phyloP scores from a whole-genome alignment of 2,797 vertebrate species.

The Oreochromis grahami region DNA sequence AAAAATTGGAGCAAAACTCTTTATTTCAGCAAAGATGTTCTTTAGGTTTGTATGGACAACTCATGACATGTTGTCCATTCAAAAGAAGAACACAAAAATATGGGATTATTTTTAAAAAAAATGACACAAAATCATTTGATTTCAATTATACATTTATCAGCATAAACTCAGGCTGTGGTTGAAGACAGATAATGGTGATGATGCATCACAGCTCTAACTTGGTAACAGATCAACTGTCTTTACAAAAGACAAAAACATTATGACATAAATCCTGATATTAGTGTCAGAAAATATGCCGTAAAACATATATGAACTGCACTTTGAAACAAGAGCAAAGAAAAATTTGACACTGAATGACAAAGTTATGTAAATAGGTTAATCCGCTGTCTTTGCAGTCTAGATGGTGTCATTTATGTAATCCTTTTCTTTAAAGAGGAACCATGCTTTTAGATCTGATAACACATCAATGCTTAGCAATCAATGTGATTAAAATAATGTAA shows the following conservation, averaged over 20 bases:
- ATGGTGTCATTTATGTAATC: neutral
- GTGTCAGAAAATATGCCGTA: neutral
- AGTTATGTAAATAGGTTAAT: neutral
- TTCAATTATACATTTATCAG: neutral
- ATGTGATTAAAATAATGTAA: neutral
- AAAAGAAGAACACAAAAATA: neutral
- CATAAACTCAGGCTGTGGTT: neutral
- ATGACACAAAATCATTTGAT: neutral
- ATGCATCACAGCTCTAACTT: slow-evolving; percentile 32
- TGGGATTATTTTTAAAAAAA: neutral
- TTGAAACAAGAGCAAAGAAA: neutral
- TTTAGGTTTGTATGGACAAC: neutral
- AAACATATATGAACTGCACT: neutral
- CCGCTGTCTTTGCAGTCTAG: neutral
- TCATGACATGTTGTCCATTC: neutral
- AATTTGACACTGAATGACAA: no score
- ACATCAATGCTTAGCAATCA: neutral
- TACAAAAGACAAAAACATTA: slow-evolving; percentile 13
- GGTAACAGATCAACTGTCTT: slow-evolving; percentile 17
- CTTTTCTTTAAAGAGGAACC: neutral
- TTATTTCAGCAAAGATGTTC: neutral
- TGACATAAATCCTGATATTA: neutral
- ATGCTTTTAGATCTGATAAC: neutral
- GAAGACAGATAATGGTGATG: neutral
- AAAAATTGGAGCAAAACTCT: neutral